Evolutionary conservation across 2,888 invertebrate genomes (phyloP), one percentile per base, ranked within the genome.

Genomic region (Colletes collaris): DNA sequence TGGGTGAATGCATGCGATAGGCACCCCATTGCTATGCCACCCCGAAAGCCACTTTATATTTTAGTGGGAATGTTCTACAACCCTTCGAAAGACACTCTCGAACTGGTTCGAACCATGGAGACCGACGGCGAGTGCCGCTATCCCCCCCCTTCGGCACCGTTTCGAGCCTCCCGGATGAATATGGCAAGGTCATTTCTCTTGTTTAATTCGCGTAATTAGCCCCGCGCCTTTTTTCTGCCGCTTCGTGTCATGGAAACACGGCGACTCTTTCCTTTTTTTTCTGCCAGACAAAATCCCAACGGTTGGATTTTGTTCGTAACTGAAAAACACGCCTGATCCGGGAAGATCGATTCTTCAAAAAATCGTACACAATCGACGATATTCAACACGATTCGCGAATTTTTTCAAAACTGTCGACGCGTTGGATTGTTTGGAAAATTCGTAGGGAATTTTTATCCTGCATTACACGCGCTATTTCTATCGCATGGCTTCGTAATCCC

Each of bases 11-110:
- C 89, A 90, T 88, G 89, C 87, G 91, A 90, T 90, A 90, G 89
- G 89, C 90, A 90, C 89, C 91, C 90, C 88, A 91, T 91, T 91
- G 91, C 91, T 91, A 91, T 90, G 89, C 90, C 90, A 90, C 89
- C 89, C 90, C 89, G 85, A 90, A 91, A 91, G 90, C 90, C 92
- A 92, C 92, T 92, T 92, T 91, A 91, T 91, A 92, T 91, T 91
- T 92, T 90, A 92, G 92, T 91, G 91, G 90, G 90, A 90, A 89
- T 91, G 91, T 91, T 91, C 90, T 91, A 91, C 91, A 91, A 90
- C 90, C 90, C 90, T 90, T 89, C 87, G 89, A 84, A 89, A 88
- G 87, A 90, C 89, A 89, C 89, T 88, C 84, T 88, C 86, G 84
- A 84, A 86, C 82, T 70, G 82, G 82, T 79, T 76, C 84, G 79